These are phyloP conservation scores for Otocyon megalotis DNA, from an alignment of 2,113 vertebrate genomes.

Conservation along the genomic window DNA sequence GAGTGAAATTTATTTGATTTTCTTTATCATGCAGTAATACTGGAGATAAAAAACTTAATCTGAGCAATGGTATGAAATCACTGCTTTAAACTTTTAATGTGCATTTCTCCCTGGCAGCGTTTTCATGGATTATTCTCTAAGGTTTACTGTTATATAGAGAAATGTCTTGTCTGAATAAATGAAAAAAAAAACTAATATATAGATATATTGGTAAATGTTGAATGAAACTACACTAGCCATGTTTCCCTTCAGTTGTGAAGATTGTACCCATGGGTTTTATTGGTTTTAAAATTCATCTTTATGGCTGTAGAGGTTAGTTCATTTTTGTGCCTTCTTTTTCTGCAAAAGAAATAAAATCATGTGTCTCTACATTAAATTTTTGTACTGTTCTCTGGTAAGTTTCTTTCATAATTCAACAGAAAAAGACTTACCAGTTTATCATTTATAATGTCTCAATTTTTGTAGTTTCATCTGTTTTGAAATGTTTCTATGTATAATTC, in stretches of 20 bases:
- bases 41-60: constrained; percentile 74
- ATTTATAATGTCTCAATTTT: constrained; percentile 66
- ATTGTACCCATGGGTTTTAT: constrained; percentile 59
- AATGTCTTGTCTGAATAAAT: constrained; percentile 67
- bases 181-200: not conserved
- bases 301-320: constrained; percentile 26
- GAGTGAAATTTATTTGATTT: constrained; percentile 76
- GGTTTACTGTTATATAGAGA: constrained; percentile 67
- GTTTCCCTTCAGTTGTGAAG: constrained; percentile 51
- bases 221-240: not conserved
- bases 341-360: constrained; percentile 65
- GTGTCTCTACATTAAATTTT: constrained; percentile 47
- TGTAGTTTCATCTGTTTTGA: constrained; percentile 62
- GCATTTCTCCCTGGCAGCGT: constrained; percentile 63
- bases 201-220: constrained; percentile 39
- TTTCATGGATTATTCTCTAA: constrained; percentile 70
- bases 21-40: constrained; percentile 71
- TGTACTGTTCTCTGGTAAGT: constrained; percentile 43
- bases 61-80: constrained; percentile 72
- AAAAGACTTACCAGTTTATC: constrained; percentile 59
- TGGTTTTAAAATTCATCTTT: constrained; percentile 69
- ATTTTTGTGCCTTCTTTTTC: constrained; percentile 48
- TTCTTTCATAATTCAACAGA: constrained; percentile 64
- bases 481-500: constrained; percentile 61
- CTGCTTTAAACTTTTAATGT: constrained; percentile 76